Percentiles rank a stretch among this genome's conserved stretches.
phyloP scores from a whole-genome alignment of 2,113 vertebrate species.

The Lontra canadensis region DNA sequence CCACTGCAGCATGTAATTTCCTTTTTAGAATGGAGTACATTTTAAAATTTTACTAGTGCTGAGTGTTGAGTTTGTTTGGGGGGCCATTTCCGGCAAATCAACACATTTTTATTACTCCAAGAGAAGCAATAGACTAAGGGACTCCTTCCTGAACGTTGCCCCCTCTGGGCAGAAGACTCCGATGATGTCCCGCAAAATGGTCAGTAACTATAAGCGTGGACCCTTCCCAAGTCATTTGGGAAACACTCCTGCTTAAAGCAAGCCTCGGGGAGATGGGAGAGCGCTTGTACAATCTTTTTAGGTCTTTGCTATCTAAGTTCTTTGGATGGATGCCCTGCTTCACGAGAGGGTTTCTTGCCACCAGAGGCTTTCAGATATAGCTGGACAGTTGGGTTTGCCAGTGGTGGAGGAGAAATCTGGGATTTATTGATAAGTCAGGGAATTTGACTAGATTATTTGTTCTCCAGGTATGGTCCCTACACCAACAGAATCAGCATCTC shows the following conservation, averaged over 20 bases:
- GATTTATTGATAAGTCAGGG: background rate
- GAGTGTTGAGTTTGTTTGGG: background rate
- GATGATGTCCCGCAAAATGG: background rate
- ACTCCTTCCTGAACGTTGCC: background rate
- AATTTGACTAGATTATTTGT: background rate
- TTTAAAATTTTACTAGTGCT: background rate
- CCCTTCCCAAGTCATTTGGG: background rate
- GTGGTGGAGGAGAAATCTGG: background rate
- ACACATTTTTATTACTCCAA: slow-evolving; percentile 38
- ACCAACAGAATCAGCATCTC: background rate
- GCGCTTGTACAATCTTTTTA: background rate
- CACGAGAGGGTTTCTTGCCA: background rate
- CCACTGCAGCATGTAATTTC: background rate
- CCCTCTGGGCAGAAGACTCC: background rate
- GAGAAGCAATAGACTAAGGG: background rate
- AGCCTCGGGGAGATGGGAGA: background rate
- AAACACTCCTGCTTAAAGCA: background rate
- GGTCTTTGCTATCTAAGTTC: background rate
- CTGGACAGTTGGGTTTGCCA: background rate
- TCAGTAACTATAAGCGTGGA: background rate
- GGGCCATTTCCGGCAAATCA: background rate
- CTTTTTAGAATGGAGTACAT: background rate
- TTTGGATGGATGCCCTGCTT: background rate
- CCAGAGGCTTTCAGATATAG: background rate
- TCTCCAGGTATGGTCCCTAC: background rate